These are phyloP conservation scores for Smutsia temminckii DNA, from an alignment of 2,797 vertebrate species.

Conservation along the genomic window DNA sequence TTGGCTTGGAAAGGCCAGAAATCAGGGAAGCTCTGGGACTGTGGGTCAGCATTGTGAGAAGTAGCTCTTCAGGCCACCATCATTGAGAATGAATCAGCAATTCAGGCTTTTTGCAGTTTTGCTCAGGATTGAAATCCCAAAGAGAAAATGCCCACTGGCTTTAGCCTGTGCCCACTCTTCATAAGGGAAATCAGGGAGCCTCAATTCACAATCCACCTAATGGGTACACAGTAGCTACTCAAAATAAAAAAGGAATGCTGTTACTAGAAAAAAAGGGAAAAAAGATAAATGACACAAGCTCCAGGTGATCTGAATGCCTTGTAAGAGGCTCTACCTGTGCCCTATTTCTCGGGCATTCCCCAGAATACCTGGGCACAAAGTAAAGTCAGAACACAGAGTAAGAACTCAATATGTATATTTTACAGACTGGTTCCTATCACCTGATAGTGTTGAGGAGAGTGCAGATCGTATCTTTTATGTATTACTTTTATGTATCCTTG, in stretches of 20 bases:
- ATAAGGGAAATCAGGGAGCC: not conserved
- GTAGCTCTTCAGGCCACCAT: not conserved
- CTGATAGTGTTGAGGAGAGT: too few relatives aligned
- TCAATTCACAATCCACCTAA: not conserved
- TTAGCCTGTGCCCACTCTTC: not conserved
- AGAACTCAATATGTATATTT: not conserved
- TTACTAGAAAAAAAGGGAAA: not conserved
- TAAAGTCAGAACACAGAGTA: not conserved
- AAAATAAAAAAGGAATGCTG: not conserved
- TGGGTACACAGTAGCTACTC: not conserved
- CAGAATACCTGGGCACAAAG: not conserved
- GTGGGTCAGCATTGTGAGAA: not conserved
- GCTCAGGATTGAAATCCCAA: not conserved
- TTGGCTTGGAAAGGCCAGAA: conserved; percentile 16
- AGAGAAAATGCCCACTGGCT: not conserved
- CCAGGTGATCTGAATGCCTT: not conserved
- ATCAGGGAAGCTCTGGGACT: not conserved
- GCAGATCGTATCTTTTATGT: not conserved
- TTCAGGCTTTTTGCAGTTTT: not conserved
- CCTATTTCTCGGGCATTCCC: not conserved
- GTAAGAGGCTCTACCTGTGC: not conserved
- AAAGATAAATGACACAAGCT: not conserved
- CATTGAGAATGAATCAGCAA: not conserved
- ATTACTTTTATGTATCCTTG: not conserved
- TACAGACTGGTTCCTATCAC: not conserved